phyloP scores from a whole-genome alignment of 2,113 vertebrate species.

The Smithornis capensis region DNA sequence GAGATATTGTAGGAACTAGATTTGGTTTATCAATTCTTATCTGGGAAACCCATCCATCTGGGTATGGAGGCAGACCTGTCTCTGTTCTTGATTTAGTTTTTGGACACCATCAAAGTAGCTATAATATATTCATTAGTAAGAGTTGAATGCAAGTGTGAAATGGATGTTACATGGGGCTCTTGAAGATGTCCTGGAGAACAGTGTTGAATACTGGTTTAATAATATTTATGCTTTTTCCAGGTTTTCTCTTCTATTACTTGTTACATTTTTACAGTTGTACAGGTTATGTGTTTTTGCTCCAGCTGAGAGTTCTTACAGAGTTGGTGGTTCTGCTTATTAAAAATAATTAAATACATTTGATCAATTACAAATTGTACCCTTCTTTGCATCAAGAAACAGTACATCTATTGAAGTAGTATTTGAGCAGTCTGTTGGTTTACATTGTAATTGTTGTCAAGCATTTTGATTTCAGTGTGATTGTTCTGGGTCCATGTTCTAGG shows the following conservation, averaged over 20 bases:
- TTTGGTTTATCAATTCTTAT: neutral
- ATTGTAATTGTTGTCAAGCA: neutral
- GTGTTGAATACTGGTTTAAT: neutral
- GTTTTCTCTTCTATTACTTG: neutral
- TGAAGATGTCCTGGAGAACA: neutral
- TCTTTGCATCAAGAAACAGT: neutral
- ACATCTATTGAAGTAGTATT: neutral
- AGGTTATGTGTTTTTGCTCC: neutral
- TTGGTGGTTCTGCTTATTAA: neutral
- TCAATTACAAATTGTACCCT: neutral
- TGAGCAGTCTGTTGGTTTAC: neutral
- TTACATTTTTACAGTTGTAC: neutral
- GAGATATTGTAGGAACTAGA: neutral
- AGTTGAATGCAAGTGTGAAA: neutral
- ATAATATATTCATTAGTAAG: neutral
- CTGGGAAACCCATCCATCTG: neutral
- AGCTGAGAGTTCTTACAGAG: neutral
- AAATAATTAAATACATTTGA: neutral
- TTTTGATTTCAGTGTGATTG: neutral
- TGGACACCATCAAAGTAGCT: neutral
- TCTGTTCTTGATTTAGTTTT: neutral
- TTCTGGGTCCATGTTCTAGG: neutral
- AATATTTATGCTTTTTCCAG: neutral
- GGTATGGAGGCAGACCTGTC: neutral
- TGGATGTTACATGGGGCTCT: neutral